Evolutionary conservation across 2,113 vertebrate species (phyloP), one percentile per base, ranked within the genome.

Genomic region (Hippocampus comes): DNA sequence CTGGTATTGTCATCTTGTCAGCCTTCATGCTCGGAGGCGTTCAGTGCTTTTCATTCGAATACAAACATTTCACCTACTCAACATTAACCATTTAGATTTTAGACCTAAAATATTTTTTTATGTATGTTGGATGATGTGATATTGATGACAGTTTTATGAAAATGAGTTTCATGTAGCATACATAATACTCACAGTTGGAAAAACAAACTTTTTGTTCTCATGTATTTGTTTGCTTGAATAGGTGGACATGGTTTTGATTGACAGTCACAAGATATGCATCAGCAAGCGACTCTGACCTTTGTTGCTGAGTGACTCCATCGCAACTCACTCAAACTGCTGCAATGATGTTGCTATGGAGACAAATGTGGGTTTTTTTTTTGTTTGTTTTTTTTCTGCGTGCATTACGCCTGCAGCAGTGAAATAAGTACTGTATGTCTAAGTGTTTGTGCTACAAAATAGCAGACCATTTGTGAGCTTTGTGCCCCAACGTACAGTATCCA

Each of bases 301-400:
- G 63, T 65, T 76, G 82, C 34, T 57, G 61, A 59, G 69, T 84
- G 75, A 81, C 82, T 84, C 82, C 85, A 83, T 77, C 75, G 61
- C 34, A 65, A 63, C 20, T 41, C 23, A 64, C 74, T 78, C 70
- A 78, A 86, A 73, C 82, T 69, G 79, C 75, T 79, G 41, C 20
- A 81, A 81, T 86, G 75, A 78, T 87, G 86, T 91, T 92, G 85
- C 88, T 77, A 90, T 88, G 87, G 83, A 80, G 83, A 91, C 72
- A 4, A 56, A 57, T 10, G 15, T 43, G 42, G 34, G 34, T 5
- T 38, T 34, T 0, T 34, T 34, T 34, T 38, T 5, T 5, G 20
- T 66, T 68, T 69, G 43, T 51, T 38, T 51, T 66, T 68, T 69
- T 49, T 51, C 20, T 68, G 79, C 3, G 75, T 81, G 79, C 90